Base-by-base conservation (phyloP, 1,140 invertebrate genomes). In the Popillia japonica region DNA sequence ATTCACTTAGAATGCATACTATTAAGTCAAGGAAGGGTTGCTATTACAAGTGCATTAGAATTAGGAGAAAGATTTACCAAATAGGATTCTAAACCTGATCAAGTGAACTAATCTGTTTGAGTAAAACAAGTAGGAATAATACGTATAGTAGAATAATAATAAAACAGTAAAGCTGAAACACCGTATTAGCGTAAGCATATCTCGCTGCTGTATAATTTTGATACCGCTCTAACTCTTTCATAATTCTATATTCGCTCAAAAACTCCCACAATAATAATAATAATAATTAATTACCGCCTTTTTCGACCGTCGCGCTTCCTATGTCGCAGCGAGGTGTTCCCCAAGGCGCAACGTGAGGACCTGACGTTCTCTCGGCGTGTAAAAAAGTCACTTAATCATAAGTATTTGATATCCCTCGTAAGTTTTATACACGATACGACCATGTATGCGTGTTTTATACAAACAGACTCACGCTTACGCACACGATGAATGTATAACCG, bases 351-450 rank as follows among this genome's bases (percentile, higher is more conserved):
- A 68, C 61, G 61, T 68, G 20, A 23, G 61, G 61, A 68, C 61
- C 61, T 22, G 61, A 68, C 22, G 22, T 34, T 22, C 61, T 68
- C 61, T 22, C 61, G 61, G 61, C 17, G 61, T 27, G 61, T 27
- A 27, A 68, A 68, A 68, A 68, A 68, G 61, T 34, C 61, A 20
- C 61, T 68, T 68, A 68, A 68, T 68, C 61, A 68, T 68, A 27
- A 68, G 22, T 23, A 11, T 68, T 68, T 68, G 61, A 68, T 68
- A 68, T 68, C 17, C 27, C 17, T 2, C 27, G 22, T 68, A 34
- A 11, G 61, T 68, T 68, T 68, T 34, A 34, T 68, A 68, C 48
- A 55, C 48, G 61, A 68, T 9, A 27, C 61, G 22, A 27, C 22
- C 9, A 2, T 68, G 61, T 68, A 34, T 68, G 61, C 61, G 61